A percentile compares a stretch with the other conserved stretches of the same genome.
These are phyloP conservation scores for Nothocercus nigrocapillus DNA, from an alignment of 2,113 vertebrate genomes.

Conservation along the genomic window DNA sequence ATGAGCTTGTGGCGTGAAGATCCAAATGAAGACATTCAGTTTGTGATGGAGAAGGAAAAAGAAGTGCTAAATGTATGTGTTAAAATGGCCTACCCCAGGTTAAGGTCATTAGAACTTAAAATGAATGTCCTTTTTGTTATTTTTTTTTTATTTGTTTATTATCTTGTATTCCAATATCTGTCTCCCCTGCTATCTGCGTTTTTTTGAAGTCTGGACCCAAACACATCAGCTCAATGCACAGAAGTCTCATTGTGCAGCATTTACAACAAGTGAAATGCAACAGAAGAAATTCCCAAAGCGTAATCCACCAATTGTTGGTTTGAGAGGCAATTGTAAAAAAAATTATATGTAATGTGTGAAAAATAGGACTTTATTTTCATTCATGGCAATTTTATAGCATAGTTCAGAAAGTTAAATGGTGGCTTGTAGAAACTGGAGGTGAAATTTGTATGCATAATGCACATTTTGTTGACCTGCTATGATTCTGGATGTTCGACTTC, in stretches of 20 bases:
- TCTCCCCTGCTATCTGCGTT: neutral
- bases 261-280: neutral
- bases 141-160: neutral
- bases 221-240: neutral
- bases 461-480: neutral
- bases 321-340: neutral
- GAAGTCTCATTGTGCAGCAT: neutral
- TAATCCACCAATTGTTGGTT: neutral
- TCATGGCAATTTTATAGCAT: neutral
- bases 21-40: slow-evolving; percentile 71
- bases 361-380: neutral
- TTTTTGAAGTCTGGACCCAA: neutral
- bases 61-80: slow-evolving; percentile 82
- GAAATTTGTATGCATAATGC: rapidly evolving
- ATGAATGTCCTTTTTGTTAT: neutral
- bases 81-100: neutral
- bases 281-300: neutral
- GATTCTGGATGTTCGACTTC: neutral
- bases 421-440: neutral
- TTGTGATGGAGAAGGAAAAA: slow-evolving; percentile 80
- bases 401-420: neutral
- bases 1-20: slow-evolving; percentile 89
- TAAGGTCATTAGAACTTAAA: neutral
- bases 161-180: neutral
- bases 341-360: neutral